phyloP scores from a whole-genome alignment of 2,888 invertebrate genomes.

The Agrotis puta region DNA sequence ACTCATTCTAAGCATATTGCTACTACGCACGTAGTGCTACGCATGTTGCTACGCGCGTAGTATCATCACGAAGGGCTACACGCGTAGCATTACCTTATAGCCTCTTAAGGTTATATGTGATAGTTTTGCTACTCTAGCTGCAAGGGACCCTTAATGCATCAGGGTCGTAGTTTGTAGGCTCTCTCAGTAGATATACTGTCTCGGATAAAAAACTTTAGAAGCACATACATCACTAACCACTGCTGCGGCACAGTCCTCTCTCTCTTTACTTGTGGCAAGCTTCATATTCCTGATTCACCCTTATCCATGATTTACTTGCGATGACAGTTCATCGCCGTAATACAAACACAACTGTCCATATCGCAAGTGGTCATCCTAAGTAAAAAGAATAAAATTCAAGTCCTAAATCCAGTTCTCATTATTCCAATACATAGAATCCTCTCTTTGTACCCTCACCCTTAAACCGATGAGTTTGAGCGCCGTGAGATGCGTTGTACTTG shows the following conservation, averaged over 20 bases:
- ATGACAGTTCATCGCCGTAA: no score
- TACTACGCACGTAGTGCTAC: neutral
- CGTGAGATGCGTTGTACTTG: constrained; percentile 59
- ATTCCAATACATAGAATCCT: neutral
- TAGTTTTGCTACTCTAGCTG: neutral
- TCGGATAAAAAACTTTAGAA: no score
- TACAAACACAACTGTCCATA: neutral
- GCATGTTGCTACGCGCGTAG: neutral
- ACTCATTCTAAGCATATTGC: no score
- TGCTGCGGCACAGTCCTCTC: no score
- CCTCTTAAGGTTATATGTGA: neutral
- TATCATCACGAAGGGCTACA: neutral
- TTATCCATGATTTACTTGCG: no score
- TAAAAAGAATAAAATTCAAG: constrained; percentile 5
- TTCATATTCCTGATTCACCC: no score
- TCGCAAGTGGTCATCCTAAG: neutral
- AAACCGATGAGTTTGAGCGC: constrained; percentile 55
- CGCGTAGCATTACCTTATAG: neutral
- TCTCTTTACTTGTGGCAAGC: no score
- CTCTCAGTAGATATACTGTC: no score
- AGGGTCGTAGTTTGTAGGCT: no score
- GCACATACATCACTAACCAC: no score
- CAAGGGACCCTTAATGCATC: no score
- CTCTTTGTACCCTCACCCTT: constrained; percentile 45
- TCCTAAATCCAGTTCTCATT: neutral